Percentiles rank a stretch among this genome's conserved stretches.
phyloP scores from a whole-genome alignment of 2,113 vertebrate genomes.

The Marmota monax region DNA sequence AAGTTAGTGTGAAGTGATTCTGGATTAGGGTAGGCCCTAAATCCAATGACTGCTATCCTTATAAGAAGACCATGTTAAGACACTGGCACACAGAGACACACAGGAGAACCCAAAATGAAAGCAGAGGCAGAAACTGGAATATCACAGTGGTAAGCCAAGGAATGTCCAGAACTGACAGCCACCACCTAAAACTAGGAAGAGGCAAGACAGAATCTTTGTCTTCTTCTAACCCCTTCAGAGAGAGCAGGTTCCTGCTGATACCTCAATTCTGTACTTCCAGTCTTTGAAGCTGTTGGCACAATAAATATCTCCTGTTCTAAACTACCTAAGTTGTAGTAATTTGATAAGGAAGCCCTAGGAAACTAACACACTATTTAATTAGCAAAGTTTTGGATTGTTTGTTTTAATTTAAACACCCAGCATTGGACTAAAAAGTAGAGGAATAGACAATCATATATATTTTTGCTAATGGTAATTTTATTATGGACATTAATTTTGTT shows the following conservation, averaged over 20 bases:
- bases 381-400: neutral
- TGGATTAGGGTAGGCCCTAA: neutral
- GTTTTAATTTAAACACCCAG: neutral
- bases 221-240: neutral
- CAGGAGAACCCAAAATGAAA: neutral
- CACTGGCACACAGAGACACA: neutral
- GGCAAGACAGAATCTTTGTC: neutral
- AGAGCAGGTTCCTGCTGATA: neutral
- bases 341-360: neutral
- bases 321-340: neutral
- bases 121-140: neutral
- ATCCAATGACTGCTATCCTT: neutral
- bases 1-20: neutral
- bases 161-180: too few relatives aligned
- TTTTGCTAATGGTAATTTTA: neutral
- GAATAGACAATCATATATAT: neutral
- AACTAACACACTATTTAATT: neutral
- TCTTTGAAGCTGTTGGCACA: neutral
- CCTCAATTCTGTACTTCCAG: neutral
- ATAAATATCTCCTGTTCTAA: neutral
- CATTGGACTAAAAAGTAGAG: neutral
- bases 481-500: neutral
- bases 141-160: neutral
- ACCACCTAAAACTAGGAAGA: neutral
- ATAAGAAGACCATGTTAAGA: neutral